phyloP scores from a whole-genome alignment of 2,113 vertebrate genomes.

The Cepphus grylle region DNA sequence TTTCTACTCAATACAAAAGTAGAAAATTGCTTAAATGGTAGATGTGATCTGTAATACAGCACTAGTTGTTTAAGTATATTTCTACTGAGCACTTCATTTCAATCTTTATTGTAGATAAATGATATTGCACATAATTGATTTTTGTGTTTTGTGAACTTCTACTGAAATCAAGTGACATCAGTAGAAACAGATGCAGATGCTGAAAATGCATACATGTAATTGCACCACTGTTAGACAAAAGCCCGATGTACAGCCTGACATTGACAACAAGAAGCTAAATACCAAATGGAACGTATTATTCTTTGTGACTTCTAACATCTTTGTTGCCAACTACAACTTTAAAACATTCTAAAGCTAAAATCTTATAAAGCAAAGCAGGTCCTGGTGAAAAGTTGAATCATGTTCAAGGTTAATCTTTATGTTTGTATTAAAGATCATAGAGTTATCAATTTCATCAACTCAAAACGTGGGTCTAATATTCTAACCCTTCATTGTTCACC shows the following conservation, averaged over 20 bases:
- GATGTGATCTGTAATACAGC: not conserved
- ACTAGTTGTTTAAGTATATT: not conserved
- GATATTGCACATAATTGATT: not conserved
- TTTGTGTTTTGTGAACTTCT: not conserved
- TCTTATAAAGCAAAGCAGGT: not conserved
- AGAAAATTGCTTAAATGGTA: not conserved
- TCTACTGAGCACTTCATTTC: not conserved
- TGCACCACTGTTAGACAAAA: not conserved
- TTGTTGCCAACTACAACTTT: not conserved
- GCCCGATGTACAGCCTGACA: not conserved
- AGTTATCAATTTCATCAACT: not conserved
- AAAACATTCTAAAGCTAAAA: not conserved
- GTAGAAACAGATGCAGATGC: not conserved
- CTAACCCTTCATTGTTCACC: not conserved
- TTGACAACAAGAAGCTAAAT: not conserved
- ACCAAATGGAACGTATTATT: not conserved
- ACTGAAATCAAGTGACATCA: not conserved
- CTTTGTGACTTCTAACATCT: not conserved
- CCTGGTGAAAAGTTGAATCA: not conserved
- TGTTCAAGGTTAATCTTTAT: not conserved
- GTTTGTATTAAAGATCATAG: not conserved
- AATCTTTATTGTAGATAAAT: not conserved
- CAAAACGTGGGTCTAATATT: not conserved
- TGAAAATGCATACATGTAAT: not conserved
- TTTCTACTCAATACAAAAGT: not conserved